These are phyloP conservation scores for Leucosticte australis DNA, from an alignment of 2,113 vertebrate genomes.

Conservation along the genomic window DNA sequence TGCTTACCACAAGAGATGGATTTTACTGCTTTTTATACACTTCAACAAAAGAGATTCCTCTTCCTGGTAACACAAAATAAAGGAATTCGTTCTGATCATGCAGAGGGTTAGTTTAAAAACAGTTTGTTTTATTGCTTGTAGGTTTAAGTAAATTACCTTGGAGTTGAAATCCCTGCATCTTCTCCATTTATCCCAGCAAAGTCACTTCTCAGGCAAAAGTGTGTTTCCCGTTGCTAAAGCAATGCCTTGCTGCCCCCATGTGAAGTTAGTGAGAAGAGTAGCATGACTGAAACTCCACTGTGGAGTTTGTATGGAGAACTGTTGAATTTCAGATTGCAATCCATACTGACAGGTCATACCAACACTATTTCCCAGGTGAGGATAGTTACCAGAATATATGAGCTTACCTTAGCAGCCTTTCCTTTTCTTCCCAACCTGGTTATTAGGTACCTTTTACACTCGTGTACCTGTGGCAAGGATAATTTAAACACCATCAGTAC, in stretches of 20 bases:
- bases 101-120: not conserved
- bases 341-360: not conserved
- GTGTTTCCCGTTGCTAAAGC: not conserved
- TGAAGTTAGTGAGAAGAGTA: slow-evolving; percentile 16
- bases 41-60: not conserved
- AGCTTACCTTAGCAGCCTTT: not conserved
- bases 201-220: not conserved
- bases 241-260: slow-evolving; percentile 53
- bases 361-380: not conserved
- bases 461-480: not conserved
- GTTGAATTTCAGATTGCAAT: not conserved
- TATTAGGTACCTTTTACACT: not conserved
- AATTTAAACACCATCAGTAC: not conserved
- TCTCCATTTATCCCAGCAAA: not conserved
- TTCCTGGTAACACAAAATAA: not conserved
- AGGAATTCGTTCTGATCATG: not conserved
- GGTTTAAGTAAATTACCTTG: not conserved
- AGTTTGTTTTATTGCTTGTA: not conserved
- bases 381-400: not conserved
- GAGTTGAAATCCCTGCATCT: no score
- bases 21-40: not conserved
- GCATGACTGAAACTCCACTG: not conserved
- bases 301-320: not conserved
- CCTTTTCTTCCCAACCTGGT: not conserved
- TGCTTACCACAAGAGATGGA: not conserved